Percentiles rank a stretch among this genome's conserved stretches.
Evolutionary conservation across 2,888 invertebrate genomes (phyloP).

Genomic region (Dasypogon diadema): DNA sequence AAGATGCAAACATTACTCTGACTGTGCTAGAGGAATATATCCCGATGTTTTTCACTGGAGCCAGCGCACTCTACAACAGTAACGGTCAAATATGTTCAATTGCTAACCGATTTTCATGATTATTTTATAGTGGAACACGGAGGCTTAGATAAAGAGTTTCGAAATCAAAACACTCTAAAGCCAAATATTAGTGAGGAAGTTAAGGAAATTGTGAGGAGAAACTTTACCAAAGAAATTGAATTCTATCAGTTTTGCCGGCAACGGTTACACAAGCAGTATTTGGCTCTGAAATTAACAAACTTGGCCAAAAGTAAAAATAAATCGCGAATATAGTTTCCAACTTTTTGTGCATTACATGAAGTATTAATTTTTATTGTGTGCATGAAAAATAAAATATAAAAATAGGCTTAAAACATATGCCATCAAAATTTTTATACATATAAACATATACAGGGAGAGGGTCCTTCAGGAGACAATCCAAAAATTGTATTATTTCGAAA

Average conservation of each 20-base stretch:
- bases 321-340: no score
- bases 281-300: slow-evolving; percentile 78
- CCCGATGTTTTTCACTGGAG: slow-evolving; percentile 85
- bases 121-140: slow-evolving; percentile 69
- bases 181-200: slow-evolving; percentile 88
- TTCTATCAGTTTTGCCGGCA: slow-evolving; percentile 93
- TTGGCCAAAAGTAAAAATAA: no score
- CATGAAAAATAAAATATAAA: no score
- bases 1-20: slow-evolving; percentile 87
- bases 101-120: no score
- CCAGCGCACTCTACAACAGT: slow-evolving; percentile 61
- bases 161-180: slow-evolving; percentile 72
- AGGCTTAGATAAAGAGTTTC: not conserved
- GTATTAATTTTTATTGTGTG: no score
- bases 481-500: no score
- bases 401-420: no score
- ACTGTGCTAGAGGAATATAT: slow-evolving; percentile 86
- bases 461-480: no score
- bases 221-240: slow-evolving; percentile 90
- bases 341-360: no score
- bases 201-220: slow-evolving; percentile 85
- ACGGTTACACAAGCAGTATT: slow-evolving; percentile 82
- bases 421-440: no score
- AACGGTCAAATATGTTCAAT: no score
- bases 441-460: no score